phyloP scores from a whole-genome alignment of 2,113 vertebrate species.

The Notarius lentiginosus region DNA sequence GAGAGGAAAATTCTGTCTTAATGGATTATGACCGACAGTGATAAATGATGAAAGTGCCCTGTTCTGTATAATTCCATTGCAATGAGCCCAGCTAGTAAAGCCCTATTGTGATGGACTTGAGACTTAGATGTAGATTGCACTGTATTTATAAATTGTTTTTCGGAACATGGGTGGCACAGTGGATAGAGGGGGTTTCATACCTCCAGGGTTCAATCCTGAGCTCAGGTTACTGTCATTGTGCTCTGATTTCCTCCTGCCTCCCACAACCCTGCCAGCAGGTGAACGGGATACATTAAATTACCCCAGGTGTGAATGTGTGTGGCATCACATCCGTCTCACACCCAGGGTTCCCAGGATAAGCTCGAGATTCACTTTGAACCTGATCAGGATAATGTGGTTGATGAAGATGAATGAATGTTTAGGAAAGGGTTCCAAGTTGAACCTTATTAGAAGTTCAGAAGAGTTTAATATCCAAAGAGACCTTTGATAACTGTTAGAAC shows the following conservation, averaged over 20 bases:
- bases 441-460: not conserved
- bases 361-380: not conserved
- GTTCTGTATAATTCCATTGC: not conserved
- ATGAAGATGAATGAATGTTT: not conserved
- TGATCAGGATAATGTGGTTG: not conserved
- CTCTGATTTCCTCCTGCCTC: not conserved
- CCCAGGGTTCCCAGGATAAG: not conserved
- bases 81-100: not conserved
- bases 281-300: not conserved
- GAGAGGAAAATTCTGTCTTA: not conserved
- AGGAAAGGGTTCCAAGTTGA: not conserved
- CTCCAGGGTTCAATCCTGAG: not conserved
- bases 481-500: not conserved
- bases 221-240: not conserved
- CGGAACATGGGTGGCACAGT: not conserved
- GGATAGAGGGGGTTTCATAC: not conserved
- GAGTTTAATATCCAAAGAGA: not conserved
- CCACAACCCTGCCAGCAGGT: not conserved
- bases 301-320: not conserved
- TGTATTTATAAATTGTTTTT: not conserved
- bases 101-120: not conserved
- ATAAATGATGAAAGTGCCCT: constrained; percentile 1
- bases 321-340: not conserved
- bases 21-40: constrained; percentile 1
- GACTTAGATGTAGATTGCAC: not conserved